Evolutionary conservation across 2,888 invertebrate genomes (phyloP), one percentile per base, ranked within the genome.

Genomic region (Lepidocyrtinus sp.): DNA sequence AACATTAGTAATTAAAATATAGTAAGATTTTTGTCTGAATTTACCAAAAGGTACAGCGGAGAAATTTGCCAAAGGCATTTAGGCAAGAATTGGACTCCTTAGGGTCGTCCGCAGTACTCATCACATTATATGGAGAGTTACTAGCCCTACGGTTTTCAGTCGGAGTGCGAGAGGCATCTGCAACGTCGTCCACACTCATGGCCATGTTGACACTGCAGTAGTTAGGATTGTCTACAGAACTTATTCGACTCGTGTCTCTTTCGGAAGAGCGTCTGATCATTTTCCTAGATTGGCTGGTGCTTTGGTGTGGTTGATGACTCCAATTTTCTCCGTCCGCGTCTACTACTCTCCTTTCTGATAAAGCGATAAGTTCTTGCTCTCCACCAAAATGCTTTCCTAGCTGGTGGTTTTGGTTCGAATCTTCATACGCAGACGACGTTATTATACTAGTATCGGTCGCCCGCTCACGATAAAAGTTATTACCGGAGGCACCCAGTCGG

Each of bases 1-100:
- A n/a, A n/a, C n/a, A n/a, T n/a, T n/a, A n/a, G n/a, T n/a, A n/a
- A n/a, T n/a, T n/a, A n/a, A n/a, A n/a, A n/a, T n/a, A n/a, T n/a
- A n/a, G n/a, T n/a, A n/a, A n/a, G n/a, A n/a, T n/a, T n/a, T n/a
- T n/a, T n/a, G 36, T 36, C 12, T 36, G 5, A 59, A 67, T 72
- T 73, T 71, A 84, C 85, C 82, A 84, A 63, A 36, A 83, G 17
- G 82, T 70, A 55, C 70, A 83, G 7, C 82, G 72, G n/a, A 76
- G 19, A 65, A 79, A 70, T 2, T 64, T 74, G 12, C 2, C 15
- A n/a, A 79, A n/a, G 2, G 59, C 79, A 19, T 69, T 63, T 15
- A 79, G 26, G 70, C 79, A 79, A 12, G 69, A 61, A 55, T 59
- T 79, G 12, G 50, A 19, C 19, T 77, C 77, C 0, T 36, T 3